Base-by-base conservation (phyloP, 2,113 vertebrate species). In the Antechinus stuartii region DNA sequence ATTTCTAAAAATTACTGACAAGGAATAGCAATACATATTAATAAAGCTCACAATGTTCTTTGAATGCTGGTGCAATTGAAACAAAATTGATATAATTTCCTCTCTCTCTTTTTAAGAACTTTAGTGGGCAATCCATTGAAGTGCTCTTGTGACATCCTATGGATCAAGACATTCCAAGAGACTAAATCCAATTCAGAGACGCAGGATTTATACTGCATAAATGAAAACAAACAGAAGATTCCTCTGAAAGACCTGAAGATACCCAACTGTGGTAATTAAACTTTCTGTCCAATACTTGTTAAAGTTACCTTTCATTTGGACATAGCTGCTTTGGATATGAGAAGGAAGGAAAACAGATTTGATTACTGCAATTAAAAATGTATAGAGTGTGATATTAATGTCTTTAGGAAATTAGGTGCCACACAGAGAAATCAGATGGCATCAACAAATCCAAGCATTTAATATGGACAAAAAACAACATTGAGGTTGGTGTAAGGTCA, bases 71-170 rank as follows among this genome's bases (percentile, higher is more conserved):
- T 8, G 0, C 53, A 30, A 27, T 92, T 47, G 61, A 91, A 56
- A 84, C 19, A 1, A 2, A 27, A 54, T 26, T 95, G 91, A 53
- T 47, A 0, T 0, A 3, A 27, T 97, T 92, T 97, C 76, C 84
- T 93, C 96, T 97, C 97, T 93, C 96, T 97, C 97, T 10, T 14
- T 5, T 54, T 0, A 93, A 99, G 99, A 97, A 98, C 99, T 98
- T 96, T 99, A 97, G 97, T 98, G 93, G 99, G 99, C 93, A 99
- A 99, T 98, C 99, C 99, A 5, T 99, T 99, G 97, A 99, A 98
- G 90, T 99, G 99, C 96, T 99, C 99, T 94, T 99, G 99, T 98
- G 99, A 99, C 96, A 99, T 99, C 98, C 99, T 99, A 99, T 99
- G 99, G 99, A 99, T 99, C 98, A 99, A 99, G 98, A 99, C 99